A percentile compares a stretch with the other conserved stretches of the same genome.
These are phyloP conservation scores for Ridgeia piscesae DNA, from an alignment of 1,140 invertebrate genomes.

Conservation along the genomic window DNA sequence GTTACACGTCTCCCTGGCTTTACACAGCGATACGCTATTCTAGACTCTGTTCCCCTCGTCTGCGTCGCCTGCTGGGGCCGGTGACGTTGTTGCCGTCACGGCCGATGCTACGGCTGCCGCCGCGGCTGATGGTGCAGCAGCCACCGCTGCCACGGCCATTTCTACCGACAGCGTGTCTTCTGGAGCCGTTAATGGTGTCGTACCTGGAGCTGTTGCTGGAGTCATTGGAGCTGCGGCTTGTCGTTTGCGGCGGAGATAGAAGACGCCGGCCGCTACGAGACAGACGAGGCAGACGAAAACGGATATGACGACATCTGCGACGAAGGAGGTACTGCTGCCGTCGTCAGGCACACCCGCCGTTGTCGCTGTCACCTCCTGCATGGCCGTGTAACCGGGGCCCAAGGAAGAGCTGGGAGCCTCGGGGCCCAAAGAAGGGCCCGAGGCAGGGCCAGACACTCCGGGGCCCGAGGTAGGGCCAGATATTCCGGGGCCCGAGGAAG, in stretches of 20 bases:
- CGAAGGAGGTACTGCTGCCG: not conserved
- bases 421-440: too few species aligned
- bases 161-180: not conserved
- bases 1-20: not conserved
- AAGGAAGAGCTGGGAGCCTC: too few species aligned
- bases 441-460: too few species aligned
- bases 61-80: not conserved
- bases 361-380: not conserved
- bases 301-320: not conserved
- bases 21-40: not conserved
- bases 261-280: not conserved
- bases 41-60: not conserved
- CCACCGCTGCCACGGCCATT: not conserved
- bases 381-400: too few species aligned
- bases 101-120: not conserved
- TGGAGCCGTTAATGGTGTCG: too few species aligned
- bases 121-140: not conserved
- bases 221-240: not conserved
- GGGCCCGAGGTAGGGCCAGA: too few species aligned
- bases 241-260: not conserved
- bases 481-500: too few species aligned
- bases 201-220: not conserved
- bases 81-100: not conserved
- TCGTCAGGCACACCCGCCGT: not conserved
- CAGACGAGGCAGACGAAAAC: not conserved